Evolutionary conservation across 2,113 vertebrate species (phyloP).

Genomic region (Lota lota): DNA sequence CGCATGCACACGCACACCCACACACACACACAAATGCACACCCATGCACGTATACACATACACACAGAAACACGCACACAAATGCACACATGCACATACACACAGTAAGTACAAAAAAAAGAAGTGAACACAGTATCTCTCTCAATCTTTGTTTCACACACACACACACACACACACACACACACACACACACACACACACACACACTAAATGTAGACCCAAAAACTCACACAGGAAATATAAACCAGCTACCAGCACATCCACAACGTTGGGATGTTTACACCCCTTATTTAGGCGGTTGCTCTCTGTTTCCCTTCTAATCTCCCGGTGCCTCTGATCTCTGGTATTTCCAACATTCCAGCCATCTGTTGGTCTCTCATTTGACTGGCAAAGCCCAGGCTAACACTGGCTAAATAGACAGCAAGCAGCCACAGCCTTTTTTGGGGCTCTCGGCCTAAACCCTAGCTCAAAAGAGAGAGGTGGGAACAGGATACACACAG

Average conservation of each 20-base stretch:
- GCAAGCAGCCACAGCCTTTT: slow-evolving; percentile 23
- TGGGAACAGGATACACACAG: neutral
- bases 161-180: neutral
- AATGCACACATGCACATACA: neutral
- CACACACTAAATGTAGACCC: neutral
- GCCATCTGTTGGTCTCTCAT: slow-evolving; percentile 60
- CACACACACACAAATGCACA: neutral
- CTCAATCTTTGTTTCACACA: neutral
- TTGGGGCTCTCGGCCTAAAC: slow-evolving; percentile 8
- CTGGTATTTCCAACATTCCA: slow-evolving; percentile 64
- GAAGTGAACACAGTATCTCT: too few species aligned
- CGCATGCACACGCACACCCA: neutral
- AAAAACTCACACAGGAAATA: neutral
- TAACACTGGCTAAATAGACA: slow-evolving; percentile 37
- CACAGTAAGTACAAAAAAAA: neutral
- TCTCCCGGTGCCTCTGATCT: slow-evolving; percentile 64
- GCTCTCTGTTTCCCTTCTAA: slow-evolving; percentile 43
- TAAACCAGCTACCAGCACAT: neutral
- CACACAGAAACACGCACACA: neutral
- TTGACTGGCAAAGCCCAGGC: slow-evolving; percentile 44
- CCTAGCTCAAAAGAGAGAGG: neutral
- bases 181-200: neutral
- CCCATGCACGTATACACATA: too few species aligned
- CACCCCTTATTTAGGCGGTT: slow-evolving; percentile 31
- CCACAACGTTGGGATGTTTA: slow-evolving; percentile 41